These are phyloP conservation scores for Orgyia antiqua DNA, from an alignment of 2,888 invertebrate species.

Conservation along the genomic window DNA sequence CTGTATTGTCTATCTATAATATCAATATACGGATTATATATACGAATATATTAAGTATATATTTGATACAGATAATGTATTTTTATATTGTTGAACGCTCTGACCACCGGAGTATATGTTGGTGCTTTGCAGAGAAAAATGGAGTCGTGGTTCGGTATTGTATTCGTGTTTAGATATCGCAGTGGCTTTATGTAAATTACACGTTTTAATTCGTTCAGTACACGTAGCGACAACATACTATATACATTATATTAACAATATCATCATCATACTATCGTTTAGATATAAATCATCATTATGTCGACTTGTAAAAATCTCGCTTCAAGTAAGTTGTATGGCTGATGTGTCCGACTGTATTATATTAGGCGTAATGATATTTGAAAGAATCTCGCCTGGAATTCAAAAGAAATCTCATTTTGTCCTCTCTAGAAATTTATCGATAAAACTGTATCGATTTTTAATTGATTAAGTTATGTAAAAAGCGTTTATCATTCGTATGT, in stretches of 20 bases:
- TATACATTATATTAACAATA: constrained; percentile 7
- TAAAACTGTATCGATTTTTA: constrained; percentile 1
- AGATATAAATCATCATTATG: constrained; percentile 19
- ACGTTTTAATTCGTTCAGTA: constrained; percentile 15
- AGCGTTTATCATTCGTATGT: constrained; percentile 14
- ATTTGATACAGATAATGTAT: constrained; percentile 27
- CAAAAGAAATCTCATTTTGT: constrained; percentile 21
- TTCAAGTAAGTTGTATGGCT: constrained; percentile 21
- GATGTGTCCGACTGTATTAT: constrained; percentile 31
- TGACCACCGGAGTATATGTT: constrained; percentile 66
- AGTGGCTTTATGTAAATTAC: constrained; percentile 22
- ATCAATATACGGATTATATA: constrained; percentile 1
- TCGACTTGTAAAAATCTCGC: constrained; percentile 23
- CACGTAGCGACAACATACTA: constrained; percentile 8
- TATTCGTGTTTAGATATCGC: constrained; percentile 34
- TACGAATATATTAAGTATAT: constrained; percentile 21
- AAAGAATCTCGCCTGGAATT: constrained; percentile 28
- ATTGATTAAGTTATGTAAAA: constrained; percentile 11
- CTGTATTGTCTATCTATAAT: constrained; percentile 1
- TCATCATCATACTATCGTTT: constrained; percentile 12
- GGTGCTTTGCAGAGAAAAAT: constrained; percentile 61
- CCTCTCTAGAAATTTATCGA: constrained; percentile 14
- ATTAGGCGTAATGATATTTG: constrained; percentile 30
- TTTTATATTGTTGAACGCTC: constrained; percentile 42
- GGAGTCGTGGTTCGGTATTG: constrained; percentile 48